phyloP scores from a whole-genome alignment of 2,797 vertebrate species.

The Sebastes miniatus region DNA sequence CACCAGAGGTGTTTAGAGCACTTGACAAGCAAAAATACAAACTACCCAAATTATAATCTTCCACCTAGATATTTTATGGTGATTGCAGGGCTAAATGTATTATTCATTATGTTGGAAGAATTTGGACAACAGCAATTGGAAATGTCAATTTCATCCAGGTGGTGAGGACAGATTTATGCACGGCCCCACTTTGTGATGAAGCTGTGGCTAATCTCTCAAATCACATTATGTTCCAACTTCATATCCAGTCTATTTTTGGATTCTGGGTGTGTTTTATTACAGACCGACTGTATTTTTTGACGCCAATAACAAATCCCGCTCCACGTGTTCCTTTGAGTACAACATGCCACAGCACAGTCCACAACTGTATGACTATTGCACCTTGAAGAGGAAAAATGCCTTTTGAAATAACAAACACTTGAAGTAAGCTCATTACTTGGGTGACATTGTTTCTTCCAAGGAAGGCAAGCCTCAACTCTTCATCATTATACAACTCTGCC shows the following conservation, averaged over 20 bases:
- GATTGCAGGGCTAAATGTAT: not conserved
- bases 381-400: conserved; percentile 67
- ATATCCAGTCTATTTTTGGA: conserved; percentile 41
- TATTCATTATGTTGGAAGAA: not conserved
- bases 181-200: not conserved
- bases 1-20: not conserved
- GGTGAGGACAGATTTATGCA: not conserved
- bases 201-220: not conserved
- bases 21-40: not conserved
- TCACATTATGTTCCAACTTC: not conserved
- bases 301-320: conserved; percentile 47
- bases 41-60: too few relatives aligned
- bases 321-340: conserved; percentile 25
- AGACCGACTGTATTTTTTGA: conserved; percentile 40
- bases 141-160: not conserved
- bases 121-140: not conserved
- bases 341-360: conserved; percentile 72
- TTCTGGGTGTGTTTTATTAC: not conserved
- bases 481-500: conserved; percentile 85
- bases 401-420: conserved; percentile 79
- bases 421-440: conserved; percentile 76
- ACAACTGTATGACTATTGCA: conserved; percentile 57
- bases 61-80: not conserved
- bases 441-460: conserved; percentile 84
- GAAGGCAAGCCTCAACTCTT: conserved; percentile 91